Base-by-base conservation (phyloP, 35 echinoderm and acorn worm species). In the Heliocidaris erythrogramma region DNA sequence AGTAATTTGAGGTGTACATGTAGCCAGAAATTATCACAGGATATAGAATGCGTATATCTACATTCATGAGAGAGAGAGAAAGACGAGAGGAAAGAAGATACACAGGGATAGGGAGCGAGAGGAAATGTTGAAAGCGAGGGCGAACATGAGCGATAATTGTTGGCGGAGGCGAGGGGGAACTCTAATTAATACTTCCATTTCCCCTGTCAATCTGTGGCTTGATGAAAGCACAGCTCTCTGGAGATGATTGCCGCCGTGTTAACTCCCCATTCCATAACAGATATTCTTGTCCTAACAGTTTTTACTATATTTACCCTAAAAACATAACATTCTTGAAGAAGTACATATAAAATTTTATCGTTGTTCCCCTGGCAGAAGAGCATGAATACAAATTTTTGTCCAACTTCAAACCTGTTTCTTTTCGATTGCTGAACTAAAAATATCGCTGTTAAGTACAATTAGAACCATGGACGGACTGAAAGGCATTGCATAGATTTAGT, bases 81-180 rank as follows among this genome's bases (percentile, higher is more conserved):
- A 86, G 85, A 24, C 13, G 29, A 87, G 85, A 87, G 32, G 32
- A 87, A 87, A 31, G 32, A 87, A 87, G 85, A 87, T 30, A 87
- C 29, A 30, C 14, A 89, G 87, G 87, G 87, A 89, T 32, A 18
- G 30, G 31, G 87, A 47, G 31, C 6, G 32, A 89, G 32, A 42
- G 87, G 32, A 89, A 48, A 32, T 17, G 17, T 2, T 16, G 29
- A 42, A 13, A 27, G 10, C 7, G 17, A 48, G 47, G 87, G 32
- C 87, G 65, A 21, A 78, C 65, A 78, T 78, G 65, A 78, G 21
- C 21, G 65, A n/a, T 78, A 78, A 78, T 78, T 78, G 65, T 78
- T 78, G 87, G 87, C 87, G 47, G 87, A 89, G 87, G 87, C 87
- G 18, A 78, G 65, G 65, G 65, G 65, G 65, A 78, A 78, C 65